A percentile compares a stretch with the other conserved stretches of the same genome.
Evolutionary conservation across 2,888 invertebrate species (phyloP).

Genomic region (Nemurella pictetii): DNA sequence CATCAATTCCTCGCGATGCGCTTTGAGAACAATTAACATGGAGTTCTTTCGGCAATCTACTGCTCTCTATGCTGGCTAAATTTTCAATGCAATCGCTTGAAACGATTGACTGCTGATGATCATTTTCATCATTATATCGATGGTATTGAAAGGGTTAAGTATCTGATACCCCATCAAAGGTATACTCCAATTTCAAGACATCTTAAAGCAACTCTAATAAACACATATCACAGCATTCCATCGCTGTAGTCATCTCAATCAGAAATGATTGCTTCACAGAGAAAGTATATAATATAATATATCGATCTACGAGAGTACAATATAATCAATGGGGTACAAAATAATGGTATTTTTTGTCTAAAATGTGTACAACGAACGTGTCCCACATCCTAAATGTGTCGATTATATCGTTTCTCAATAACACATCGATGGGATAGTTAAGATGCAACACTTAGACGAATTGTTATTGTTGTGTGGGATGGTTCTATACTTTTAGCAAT

Average conservation of each 20-base stretch:
- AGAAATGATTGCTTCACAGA: background rate
- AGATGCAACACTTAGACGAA: too few species aligned
- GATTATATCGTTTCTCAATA: too few species aligned
- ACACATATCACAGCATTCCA: too few species aligned
- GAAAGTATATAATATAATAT: background rate
- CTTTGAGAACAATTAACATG: background rate
- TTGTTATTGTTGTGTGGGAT: background rate
- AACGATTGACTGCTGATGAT: background rate
- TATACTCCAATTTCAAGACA: background rate
- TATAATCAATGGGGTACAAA: background rate
- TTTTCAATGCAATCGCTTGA: background rate
- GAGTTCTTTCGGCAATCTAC: too few species aligned
- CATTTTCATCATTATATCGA: too few species aligned
- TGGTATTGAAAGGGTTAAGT: background rate
- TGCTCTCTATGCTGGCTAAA: too few species aligned
- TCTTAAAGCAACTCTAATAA: too few species aligned
- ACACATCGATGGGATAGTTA: background rate
- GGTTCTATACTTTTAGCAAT: background rate
- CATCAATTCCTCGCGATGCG: background rate
- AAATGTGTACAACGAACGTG: background rate
- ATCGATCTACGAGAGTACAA: background rate
- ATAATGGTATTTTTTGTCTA: background rate
- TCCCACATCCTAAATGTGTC: background rate
- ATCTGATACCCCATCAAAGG: background rate
- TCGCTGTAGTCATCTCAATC: background rate